Percentiles rank a stretch among this genome's conserved stretches.
Conservation (phyloP, 2,888 invertebrate genomes). For the Hydrotaea diabolus region DNA sequence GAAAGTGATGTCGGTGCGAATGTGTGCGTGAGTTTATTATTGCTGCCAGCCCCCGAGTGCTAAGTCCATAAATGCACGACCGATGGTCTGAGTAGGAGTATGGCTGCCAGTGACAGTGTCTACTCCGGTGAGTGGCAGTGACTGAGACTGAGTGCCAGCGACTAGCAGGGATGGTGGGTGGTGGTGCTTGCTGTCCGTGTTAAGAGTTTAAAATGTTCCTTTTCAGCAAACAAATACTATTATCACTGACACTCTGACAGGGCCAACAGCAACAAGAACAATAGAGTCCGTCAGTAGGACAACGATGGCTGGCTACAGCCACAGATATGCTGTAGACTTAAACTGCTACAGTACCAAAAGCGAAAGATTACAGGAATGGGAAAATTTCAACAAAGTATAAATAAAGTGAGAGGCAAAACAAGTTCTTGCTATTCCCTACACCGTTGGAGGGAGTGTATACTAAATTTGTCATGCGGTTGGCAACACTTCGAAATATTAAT, state of each 20-base stretch:
- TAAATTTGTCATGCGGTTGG: too few species aligned
- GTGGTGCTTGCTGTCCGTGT: neutral
- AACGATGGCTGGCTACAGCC: neutral
- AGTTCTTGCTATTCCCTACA: too few species aligned
- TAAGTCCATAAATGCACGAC: constrained; percentile 17
- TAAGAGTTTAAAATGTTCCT: constrained; percentile 1
- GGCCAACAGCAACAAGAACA: neutral
- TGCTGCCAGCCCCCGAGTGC: neutral
- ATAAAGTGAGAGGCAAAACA: too few species aligned
- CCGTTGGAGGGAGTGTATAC: too few species aligned
- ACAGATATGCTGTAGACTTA: neutral
- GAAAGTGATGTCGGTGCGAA: neutral
- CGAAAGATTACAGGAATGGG: too few species aligned
- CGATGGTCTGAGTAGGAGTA: neutral
- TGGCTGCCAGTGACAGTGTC: constrained; percentile 1
- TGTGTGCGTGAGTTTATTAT: neutral
- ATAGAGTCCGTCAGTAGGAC: neutral
- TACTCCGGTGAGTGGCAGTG: neutral
- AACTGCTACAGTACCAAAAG: too few species aligned
- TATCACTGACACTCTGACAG: constrained; percentile 30
- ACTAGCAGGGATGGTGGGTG: neutral
- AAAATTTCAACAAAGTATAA: too few species aligned
- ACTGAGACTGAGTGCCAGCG: neutral
- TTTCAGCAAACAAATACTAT: constrained; percentile 26
- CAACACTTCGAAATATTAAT: too few species aligned